phyloP scores from a whole-genome alignment of 2,113 vertebrate genomes.

The Tychaedon coryphoeus region DNA sequence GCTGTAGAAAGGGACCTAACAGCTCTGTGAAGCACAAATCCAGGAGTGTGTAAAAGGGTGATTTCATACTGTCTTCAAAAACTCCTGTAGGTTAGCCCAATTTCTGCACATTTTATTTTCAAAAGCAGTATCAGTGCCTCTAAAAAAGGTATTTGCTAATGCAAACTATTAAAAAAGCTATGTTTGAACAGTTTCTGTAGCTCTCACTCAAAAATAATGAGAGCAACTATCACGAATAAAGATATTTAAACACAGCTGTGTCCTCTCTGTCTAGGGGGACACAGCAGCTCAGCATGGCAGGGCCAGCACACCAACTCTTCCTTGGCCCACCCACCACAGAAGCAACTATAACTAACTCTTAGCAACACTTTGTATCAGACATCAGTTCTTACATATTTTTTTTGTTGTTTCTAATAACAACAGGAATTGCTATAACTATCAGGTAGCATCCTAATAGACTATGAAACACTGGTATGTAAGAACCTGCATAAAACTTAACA shows the following conservation, averaged over 20 bases:
- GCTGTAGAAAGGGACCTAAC: background rate
- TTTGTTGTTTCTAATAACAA: background rate
- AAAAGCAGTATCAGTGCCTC: background rate
- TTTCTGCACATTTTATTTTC: background rate
- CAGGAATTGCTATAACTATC: background rate
- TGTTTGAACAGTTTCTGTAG: background rate
- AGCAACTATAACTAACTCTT: background rate
- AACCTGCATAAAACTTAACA: background rate
- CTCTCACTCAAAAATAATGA: background rate
- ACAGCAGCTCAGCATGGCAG: rapidly evolving
- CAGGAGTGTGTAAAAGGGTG: background rate
- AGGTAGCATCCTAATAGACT: background rate
- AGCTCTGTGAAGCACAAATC: background rate
- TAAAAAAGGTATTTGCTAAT: background rate
- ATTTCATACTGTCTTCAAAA: background rate
- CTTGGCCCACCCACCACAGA: background rate
- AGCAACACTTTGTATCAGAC: background rate
- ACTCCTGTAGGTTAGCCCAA: background rate
- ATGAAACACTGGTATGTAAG: background rate
- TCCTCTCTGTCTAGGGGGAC: rapidly evolving
- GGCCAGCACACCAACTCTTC: background rate
- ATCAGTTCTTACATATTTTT: background rate
- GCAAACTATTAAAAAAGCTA: background rate
- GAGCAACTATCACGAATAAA: background rate
- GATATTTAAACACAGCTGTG: no score